Base-by-base conservation (phyloP, 2,888 invertebrate genomes). In the Scrobipalpa costella region DNA sequence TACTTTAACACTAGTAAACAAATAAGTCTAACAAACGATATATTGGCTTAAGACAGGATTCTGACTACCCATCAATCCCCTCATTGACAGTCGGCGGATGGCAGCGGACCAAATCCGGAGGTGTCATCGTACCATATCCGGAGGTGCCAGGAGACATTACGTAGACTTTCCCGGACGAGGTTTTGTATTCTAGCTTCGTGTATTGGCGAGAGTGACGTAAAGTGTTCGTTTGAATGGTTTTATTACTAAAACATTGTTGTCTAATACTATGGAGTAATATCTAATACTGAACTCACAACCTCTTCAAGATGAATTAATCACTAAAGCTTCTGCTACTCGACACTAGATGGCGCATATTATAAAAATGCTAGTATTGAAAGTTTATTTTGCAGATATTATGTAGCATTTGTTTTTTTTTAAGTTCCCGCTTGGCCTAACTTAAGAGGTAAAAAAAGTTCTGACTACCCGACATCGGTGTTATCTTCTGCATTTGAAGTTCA, bases 101-200 rank as follows among this genome's bases (percentile, higher is more conserved):
- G 21, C 15, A 34, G 40, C 58, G 21, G 11, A 40, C 58, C 58
- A 58, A 13, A 58, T 58, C 58, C 19, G 38, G 21, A 9, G 40
- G 19, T 40, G 58, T 21, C 40, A 21, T 8, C 40, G 21, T 40
- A 40, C 40, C 40, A 57, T 57, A 40, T 13, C 40, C 13, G 13
- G 11, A 13, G 9, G 11, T 40, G 1, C 40, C 40, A 13, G 13
- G 13, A 13, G 11, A 40, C 13, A 36, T 36, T 27, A 21, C 2
- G 13, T 7, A 7, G 17, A 34, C 57, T 36, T 57, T 57, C 57
- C 57, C 57, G 57, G 57, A 57, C 33, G 36, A 7, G 2, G 13
- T 57, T 55, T 57, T 13, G 57, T 57, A 36, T 36, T 19, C 57
- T 17, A 19, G 0, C 57, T 36, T 34, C 34, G 33, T 33, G 13